Conservation (phyloP, 1,140 invertebrate species). For the Rhopalosiphum padi region DNA sequence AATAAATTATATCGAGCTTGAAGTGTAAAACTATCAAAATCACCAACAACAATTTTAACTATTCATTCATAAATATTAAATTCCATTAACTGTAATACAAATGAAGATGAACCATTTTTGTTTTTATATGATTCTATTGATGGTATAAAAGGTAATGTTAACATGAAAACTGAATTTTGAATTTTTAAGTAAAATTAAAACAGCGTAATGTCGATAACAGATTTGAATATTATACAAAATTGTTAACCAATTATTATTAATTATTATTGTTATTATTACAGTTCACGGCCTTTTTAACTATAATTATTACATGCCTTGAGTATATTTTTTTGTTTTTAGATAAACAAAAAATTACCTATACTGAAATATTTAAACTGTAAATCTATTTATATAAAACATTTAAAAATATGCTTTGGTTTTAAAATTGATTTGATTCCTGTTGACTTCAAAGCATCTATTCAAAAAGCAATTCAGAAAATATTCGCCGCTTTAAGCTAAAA, state of each 20-base stretch:
- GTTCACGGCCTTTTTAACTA: background rate
- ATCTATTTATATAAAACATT: background rate
- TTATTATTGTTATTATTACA: too few species aligned
- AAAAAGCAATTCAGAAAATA: background rate
- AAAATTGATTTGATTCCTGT: background rate
- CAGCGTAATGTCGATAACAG: background rate
- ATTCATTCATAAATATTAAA: too few species aligned
- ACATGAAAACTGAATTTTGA: background rate
- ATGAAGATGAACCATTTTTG: background rate
- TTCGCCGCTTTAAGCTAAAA: background rate
- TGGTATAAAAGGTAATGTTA: background rate
- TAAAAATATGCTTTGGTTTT: background rate
- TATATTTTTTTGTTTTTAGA: background rate
- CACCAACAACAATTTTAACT: too few species aligned
- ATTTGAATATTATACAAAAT: background rate
- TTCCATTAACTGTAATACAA: too few species aligned
- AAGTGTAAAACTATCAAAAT: too few species aligned
- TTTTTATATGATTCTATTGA: background rate
- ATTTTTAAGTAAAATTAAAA: constrained; percentile 10
- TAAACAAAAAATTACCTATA: background rate
- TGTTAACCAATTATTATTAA: background rate
- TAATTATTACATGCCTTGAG: background rate
- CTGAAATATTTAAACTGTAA: background rate
- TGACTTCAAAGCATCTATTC: background rate
- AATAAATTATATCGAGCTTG: too few species aligned